phyloP scores from a whole-genome alignment of 2,888 invertebrate species.

The Campoplex capitator region DNA sequence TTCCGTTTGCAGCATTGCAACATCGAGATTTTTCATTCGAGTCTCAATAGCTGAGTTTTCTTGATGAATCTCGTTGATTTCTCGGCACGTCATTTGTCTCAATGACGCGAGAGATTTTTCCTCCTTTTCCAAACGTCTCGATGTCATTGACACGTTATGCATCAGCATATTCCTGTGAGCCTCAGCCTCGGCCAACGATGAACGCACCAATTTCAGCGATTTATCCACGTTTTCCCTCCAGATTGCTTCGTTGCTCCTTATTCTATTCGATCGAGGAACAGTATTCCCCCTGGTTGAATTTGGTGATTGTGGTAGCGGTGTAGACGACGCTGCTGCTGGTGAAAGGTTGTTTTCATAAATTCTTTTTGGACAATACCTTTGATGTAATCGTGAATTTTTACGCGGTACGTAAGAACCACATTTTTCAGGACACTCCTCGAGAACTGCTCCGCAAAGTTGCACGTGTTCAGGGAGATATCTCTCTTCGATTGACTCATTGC shows the following conservation, averaged over 20 bases:
- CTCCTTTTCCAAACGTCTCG: too few species aligned
- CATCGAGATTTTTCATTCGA: slow-evolving; percentile 72
- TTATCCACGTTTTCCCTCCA: slow-evolving; percentile 71
- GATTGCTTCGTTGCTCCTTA: slow-evolving; percentile 34
- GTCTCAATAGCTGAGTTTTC: slow-evolving; percentile 52
- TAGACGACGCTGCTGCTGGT: too few species aligned
- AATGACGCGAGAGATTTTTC: slow-evolving; percentile 41
- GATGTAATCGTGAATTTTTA: slow-evolving; percentile 87
- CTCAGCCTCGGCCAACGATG: background rate
- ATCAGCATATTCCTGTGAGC: background rate
- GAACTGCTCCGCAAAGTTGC: slow-evolving; percentile 89
- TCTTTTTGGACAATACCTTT: slow-evolving; percentile 78
- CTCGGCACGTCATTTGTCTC: slow-evolving; percentile 70
- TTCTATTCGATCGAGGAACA: too few species aligned
- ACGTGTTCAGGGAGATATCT: slow-evolving; percentile 86
- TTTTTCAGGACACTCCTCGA: slow-evolving; percentile 89
- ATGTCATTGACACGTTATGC: too few species aligned
- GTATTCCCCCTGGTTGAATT: too few species aligned
- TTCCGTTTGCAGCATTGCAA: slow-evolving; percentile 69
- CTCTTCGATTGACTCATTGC: slow-evolving; percentile 77
- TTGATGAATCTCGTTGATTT: slow-evolving; percentile 65
- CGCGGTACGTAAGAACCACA: slow-evolving; percentile 90
- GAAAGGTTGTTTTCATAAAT: background rate
- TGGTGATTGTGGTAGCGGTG: too few species aligned
- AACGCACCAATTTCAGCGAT: slow-evolving; percentile 66